Conservation (phyloP, 1,140 invertebrate species). For the Oscheius sp. region DNA sequence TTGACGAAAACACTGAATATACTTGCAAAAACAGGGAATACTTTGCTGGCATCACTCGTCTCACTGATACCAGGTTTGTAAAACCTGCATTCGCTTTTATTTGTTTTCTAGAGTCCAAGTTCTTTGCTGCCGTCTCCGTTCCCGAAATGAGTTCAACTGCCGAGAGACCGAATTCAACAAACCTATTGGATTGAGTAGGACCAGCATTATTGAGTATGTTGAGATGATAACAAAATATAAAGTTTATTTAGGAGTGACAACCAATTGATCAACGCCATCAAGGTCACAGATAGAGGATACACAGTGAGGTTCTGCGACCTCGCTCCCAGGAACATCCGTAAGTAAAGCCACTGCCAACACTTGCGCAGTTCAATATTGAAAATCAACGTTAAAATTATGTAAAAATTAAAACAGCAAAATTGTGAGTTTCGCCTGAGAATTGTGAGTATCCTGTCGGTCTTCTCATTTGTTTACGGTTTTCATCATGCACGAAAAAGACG, state of each 20-base stretch:
- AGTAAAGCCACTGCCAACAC: too few species aligned
- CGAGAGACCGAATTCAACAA: slow-evolving; percentile 48
- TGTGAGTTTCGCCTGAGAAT: too few species aligned
- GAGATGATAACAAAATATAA: not conserved
- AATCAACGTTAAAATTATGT: too few species aligned
- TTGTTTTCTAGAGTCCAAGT: slow-evolving; percentile 56
- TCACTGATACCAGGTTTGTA: slow-evolving; percentile 55
- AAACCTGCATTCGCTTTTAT: not conserved
- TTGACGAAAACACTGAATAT: slow-evolving; percentile 46
- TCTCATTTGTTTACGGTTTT: too few species aligned
- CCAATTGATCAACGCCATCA: slow-evolving; percentile 38
- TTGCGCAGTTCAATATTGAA: too few species aligned
- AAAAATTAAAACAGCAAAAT: too few species aligned
- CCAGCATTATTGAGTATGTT: slow-evolving; percentile 51
- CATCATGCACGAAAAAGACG: too few species aligned
- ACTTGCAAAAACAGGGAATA: slow-evolving; percentile 53
- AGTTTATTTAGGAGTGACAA: slow-evolving; percentile 28
- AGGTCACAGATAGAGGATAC: slow-evolving; percentile 30
- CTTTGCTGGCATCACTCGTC: slow-evolving; percentile 53
- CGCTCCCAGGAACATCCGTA: slow-evolving; percentile 35
- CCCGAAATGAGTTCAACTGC: slow-evolving; percentile 54
- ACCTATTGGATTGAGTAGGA: slow-evolving; percentile 49
- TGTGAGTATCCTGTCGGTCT: too few species aligned
- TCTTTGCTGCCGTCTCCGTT: slow-evolving; percentile 51
- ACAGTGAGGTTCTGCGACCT: slow-evolving; percentile 42